Base-by-base conservation (phyloP, 2,888 invertebrate genomes). In the Caenorhabditis uteleia region DNA sequence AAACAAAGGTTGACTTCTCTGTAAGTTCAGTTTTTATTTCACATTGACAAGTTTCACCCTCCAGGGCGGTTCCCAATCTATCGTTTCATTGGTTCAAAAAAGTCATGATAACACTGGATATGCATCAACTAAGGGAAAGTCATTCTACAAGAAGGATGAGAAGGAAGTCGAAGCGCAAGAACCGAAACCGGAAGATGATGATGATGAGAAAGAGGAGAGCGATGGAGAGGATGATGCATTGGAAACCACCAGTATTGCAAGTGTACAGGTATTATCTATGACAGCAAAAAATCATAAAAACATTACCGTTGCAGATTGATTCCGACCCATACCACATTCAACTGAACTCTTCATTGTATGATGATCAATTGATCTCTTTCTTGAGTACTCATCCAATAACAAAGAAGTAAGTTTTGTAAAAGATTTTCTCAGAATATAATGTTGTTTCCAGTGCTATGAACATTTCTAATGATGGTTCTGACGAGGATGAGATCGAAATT, bases 251-350 rank as follows among this genome's bases (percentile, higher is more conserved):
- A 71, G 71, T 27, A 66, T 75, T 14, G 70, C 67, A 20, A 70
- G 70, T 43, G 72, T 75, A 6, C 69, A 69, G 45, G 64, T 65
- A 26, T 33, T 40, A n/a, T 38, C 16, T 12, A 38, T 38, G 12
- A 31, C 18, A 23, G 16, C 14, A 14, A 6, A 50, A 18, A 25
- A 16, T 47, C 6, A n/a, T 21, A 51, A 40, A 55, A 39, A 42
- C 21, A 7, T 31, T 48, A 2, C 14, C 45, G 3, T 71, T 72
- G 18, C 61, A 77, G 53, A 70, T 80, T 2, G 70, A 75, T 90
- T 89, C 87, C 92, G 79, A 81, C 46, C 80, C 81, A 0, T 55
- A 56, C 26, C 74, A 77, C 33, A 80, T 81, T 26, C 77, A 74
- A 44, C 60, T 81, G n/a, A 74, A 76, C n/a, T 58, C 75, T 14